Evolutionary conservation across 2,888 invertebrate species (phyloP).

Genomic region (Drosophila flavopinicola): DNA sequence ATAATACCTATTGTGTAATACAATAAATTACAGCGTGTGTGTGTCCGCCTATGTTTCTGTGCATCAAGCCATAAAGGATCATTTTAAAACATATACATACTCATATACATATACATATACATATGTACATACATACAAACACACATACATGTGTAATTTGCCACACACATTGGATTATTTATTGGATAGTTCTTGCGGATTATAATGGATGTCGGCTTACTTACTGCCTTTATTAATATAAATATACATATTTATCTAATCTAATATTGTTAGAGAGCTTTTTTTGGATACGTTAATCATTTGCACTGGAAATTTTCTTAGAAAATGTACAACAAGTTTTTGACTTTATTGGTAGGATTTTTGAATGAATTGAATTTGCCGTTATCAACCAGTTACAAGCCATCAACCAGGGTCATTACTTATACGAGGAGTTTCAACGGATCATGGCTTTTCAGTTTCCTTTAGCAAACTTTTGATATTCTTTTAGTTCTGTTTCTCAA

Average conservation of each 20-base stretch:
- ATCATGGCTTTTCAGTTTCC: too few relatives aligned
- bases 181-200: slow-evolving; percentile 49
- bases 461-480: too few relatives aligned
- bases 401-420: too few relatives aligned
- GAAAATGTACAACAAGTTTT: too few relatives aligned
- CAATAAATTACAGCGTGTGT: slow-evolving; percentile 13
- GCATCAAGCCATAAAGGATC: slow-evolving; percentile 13
- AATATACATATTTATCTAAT: too few relatives aligned
- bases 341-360: background rate
- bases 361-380: slow-evolving; percentile 4
- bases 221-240: background rate
- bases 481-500: too few relatives aligned
- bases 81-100: background rate
- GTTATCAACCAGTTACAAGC: too few relatives aligned
- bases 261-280: background rate
- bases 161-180: slow-evolving; percentile 53
- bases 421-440: too few relatives aligned
- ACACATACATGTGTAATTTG: slow-evolving; percentile 5
- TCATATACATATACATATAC: background rate
- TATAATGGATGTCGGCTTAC: background rate
- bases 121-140: background rate
- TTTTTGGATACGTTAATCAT: slow-evolving; percentile 17
- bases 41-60: slow-evolving; percentile 17
- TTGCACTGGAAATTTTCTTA: slow-evolving; percentile 7
- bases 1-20: slow-evolving; percentile 56